Base-by-base conservation (phyloP, 2,797 vertebrate genomes). In the Mormyrus proboscirostris region DNA sequence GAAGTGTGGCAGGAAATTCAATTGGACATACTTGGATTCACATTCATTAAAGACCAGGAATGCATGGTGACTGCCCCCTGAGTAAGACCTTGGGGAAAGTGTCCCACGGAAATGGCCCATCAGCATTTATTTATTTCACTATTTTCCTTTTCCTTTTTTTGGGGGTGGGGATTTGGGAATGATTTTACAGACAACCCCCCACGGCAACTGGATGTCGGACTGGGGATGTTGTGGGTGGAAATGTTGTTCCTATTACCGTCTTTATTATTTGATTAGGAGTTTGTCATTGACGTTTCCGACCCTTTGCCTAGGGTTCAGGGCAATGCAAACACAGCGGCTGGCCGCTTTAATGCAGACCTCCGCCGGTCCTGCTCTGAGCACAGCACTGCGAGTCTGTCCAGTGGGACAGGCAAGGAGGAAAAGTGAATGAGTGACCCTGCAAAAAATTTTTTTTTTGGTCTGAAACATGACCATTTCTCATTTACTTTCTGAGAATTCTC, bases 161-260 rank as follows among this genome's bases (percentile, higher is more conserved):
- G 91, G 90, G 88, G 90, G 91, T 50, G 25, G 53, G 76, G 59
- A 94, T 96, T 96, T 96, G 95, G 95, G 94, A 95, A 95, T 95
- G 94, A 95, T 96, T 96, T 96, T 90, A 94, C 92, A 94, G 91
- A 93, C 92, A 90, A 90, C 92, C 88, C 93, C 94, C 91, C 93
- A 94, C 93, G 94, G 93, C 92, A 91, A 92, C 89, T 90, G 93
- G 94, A 95, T 93, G 94, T 90, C 91, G 88, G 92, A 93, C 93
- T 91, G 90, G 93, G 85, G 93, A 94, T 91, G 89, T 93, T 90
- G 91, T 91, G 91, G 93, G 94, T 92, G 93, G 90, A 95, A 96
- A 96, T 94, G 94, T 95, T 96, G 94, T 96, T 95, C 93, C 94
- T 95, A 96, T 96, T 96, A 96, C 93, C 79, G 93, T 96, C 90